Evolutionary conservation across 2,113 vertebrate genomes (phyloP).

Genomic region (Corythoichthys intestinalis): DNA sequence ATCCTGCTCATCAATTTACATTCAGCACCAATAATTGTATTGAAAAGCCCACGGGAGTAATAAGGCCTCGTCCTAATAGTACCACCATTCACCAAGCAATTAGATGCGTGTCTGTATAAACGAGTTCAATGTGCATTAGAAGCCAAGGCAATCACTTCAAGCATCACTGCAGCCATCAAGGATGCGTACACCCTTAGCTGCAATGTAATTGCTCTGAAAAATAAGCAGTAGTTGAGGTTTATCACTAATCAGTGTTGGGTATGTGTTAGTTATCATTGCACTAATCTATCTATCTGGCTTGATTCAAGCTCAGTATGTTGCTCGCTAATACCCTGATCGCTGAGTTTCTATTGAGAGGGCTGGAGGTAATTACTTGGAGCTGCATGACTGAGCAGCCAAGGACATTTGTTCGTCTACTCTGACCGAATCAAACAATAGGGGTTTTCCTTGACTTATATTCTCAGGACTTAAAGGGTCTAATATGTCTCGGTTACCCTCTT

Average conservation of each 20-base stretch:
- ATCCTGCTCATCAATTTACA: conserved; percentile 61
- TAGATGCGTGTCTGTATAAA: conserved; percentile 61
- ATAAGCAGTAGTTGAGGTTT: conserved; percentile 52
- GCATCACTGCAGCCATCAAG: conserved; percentile 60
- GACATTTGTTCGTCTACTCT: conserved; percentile 60
- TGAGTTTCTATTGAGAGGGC: conserved; percentile 60
- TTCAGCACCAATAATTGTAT: conserved; percentile 53
- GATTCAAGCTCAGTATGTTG: conserved; percentile 41
- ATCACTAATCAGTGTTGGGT: conserved; percentile 47
- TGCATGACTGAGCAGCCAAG: conserved; percentile 69
- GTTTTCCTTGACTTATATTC: conserved; percentile 60
- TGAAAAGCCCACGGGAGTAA: conserved; percentile 47
- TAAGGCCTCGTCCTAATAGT: conserved; percentile 34
- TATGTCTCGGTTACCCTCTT: conserved; percentile 1
- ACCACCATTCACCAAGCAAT: conserved; percentile 54
- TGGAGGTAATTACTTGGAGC: conserved; percentile 65
- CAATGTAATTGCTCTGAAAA: conserved; percentile 57
- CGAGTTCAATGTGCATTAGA: conserved; percentile 63
- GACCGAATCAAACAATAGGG: conserved; percentile 54
- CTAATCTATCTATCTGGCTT: conserved; percentile 55
- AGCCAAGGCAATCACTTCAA: conserved; percentile 59
- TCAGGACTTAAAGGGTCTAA: conserved; percentile 52
- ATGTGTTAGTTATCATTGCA: conserved; percentile 52
- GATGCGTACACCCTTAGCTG: conserved; percentile 51
- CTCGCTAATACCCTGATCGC: conserved; percentile 38